These are phyloP conservation scores for Tachysurus fulvidraco DNA, from an alignment of 2,113 vertebrate genomes.

Conservation along the genomic window DNA sequence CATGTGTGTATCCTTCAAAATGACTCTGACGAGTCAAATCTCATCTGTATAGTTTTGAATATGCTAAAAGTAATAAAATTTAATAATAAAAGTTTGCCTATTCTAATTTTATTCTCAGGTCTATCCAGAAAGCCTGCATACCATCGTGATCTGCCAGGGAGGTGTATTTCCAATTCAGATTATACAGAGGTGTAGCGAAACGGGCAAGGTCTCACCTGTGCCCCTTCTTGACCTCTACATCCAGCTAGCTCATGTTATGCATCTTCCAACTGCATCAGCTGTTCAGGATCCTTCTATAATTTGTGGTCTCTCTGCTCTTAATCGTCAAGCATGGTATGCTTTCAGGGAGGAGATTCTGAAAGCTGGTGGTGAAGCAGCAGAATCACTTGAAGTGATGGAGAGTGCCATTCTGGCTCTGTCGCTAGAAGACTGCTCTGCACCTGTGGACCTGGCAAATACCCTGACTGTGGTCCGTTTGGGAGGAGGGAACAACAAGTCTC, in stretches of 20 bases:
- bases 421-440: slow-evolving; percentile 68
- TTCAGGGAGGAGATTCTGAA: slow-evolving; percentile 66
- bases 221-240: slow-evolving; percentile 70
- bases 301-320: slow-evolving; percentile 69
- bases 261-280: slow-evolving; percentile 52
- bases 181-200: slow-evolving; percentile 55
- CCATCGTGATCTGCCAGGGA: slow-evolving; percentile 65
- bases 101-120: slow-evolving; percentile 58
- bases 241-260: slow-evolving; percentile 64
- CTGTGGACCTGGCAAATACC: slow-evolving; percentile 64
- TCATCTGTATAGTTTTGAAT: not conserved
- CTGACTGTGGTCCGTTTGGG: slow-evolving; percentile 73
- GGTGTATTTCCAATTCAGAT: slow-evolving; percentile 74
- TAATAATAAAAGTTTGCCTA: not conserved
- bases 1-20: not conserved
- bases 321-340: slow-evolving; percentile 69
- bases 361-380: slow-evolving; percentile 59
- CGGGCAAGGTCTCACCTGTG: slow-evolving; percentile 56
- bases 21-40: not conserved
- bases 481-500: slow-evolving; percentile 52
- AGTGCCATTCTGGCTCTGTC: slow-evolving; percentile 70
- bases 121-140: slow-evolving; percentile 75
- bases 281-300: slow-evolving; percentile 60
- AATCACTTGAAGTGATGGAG: slow-evolving; percentile 72
- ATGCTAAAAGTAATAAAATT: too few species aligned